Base-by-base conservation (phyloP, 2,888 invertebrate species). In the Nomada fucata region DNA sequence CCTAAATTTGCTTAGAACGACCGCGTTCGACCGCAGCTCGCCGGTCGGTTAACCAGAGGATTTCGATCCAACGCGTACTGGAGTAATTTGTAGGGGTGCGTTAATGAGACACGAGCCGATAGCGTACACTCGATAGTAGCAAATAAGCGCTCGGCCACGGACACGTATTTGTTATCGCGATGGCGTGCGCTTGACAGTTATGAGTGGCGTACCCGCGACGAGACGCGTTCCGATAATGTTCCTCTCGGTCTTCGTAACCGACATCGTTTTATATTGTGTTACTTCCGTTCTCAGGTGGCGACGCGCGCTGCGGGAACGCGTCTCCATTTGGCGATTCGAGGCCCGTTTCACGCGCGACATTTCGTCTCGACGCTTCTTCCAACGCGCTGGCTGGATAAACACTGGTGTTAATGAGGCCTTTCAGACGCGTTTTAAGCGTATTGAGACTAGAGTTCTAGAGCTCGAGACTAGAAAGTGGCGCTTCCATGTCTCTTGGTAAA, bases 31-130 rank as follows among this genome's bases (percentile, higher is more conserved):
- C 75, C 77, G 70, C 68, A 75, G 70, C 50, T 71, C 65, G 70
- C 76, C 57, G 52, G 29, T 61, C 76, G 77, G 82, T 82, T 77
- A 79, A 70, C 84, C 82, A 57, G 52, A 64, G 77, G 72, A 84
- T 82, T 80, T 82, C 86, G 78, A 84, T 84, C 76, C 71, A 36
- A 70, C 86, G 82, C 79, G 87, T 76, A 74, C 26, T 57, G 29
- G 76, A 64, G 82, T 74, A 78, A 84, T 86, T 86, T 80, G 73
- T 77, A 75, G 79, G 69, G 71, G 36, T 60, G 60, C 70, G 76
- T 70, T 82, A 86, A 86, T 85, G 86, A 86, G 78, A 86, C 84
- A 74, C 72, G 60, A 76, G 79, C 71, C 71, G 78, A 57, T 72
- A 52, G 52, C 44, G 69, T 52, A 26, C 76, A 36, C 55, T 36